These are phyloP conservation scores for Sebastes hubbsi DNA, from an alignment of 2,797 vertebrate genomes.

Conservation along the genomic window DNA sequence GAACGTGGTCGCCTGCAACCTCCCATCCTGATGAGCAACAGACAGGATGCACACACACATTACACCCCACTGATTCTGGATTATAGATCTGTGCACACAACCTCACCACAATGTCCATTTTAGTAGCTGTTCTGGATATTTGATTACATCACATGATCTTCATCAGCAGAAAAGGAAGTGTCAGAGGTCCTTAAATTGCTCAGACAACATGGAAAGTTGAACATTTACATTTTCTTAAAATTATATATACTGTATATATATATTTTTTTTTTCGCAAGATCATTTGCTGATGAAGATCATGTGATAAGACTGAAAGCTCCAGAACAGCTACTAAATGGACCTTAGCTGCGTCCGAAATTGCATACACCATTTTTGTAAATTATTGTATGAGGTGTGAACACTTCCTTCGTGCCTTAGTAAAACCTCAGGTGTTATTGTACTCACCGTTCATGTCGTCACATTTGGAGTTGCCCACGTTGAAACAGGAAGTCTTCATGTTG, in stretches of 20 bases:
- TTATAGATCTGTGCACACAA: background rate
- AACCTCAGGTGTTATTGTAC: conserved; percentile 16
- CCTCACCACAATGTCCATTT: background rate
- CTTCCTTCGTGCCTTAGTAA: background rate
- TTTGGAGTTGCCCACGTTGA: conserved; percentile 96
- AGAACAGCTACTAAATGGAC: background rate
- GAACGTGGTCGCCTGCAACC: conserved; percentile 94
- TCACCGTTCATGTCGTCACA: conserved; percentile 97
- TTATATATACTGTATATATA: too few relatives aligned
- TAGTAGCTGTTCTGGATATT: background rate
- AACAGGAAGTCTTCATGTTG: conserved; percentile 98
- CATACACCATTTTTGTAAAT: too few relatives aligned
- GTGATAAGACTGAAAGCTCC: background rate
- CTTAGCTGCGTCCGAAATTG: too few relatives aligned
- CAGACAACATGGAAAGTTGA: background rate
- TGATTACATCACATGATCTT: background rate
- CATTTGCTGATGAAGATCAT: background rate
- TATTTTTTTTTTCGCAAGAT: background rate
- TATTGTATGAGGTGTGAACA: background rate
- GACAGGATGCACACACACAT: background rate
- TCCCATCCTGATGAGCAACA: conserved; percentile 89
- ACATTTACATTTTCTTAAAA: too few relatives aligned
- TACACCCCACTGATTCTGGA: background rate
- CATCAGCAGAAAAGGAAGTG: background rate
- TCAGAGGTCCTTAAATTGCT: background rate